Percentiles rank a stretch among this genome's conserved stretches.
Conservation (phyloP, 1,140 invertebrate genomes). For the Cherax quadricarinatus region DNA sequence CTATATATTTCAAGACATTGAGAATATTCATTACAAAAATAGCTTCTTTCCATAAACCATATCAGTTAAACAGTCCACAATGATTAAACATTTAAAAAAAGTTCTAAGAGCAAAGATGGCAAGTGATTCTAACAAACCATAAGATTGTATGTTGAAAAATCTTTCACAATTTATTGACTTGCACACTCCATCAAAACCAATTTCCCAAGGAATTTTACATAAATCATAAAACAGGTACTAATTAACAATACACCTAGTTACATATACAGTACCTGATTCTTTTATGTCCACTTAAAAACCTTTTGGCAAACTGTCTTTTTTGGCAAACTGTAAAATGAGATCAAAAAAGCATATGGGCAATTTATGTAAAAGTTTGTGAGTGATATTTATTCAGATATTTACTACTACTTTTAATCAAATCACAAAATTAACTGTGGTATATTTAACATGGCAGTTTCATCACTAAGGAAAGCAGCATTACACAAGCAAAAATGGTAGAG, state of each 20-base stretch:
- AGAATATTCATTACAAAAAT: slow-evolving; percentile 61
- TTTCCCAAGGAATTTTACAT: not conserved
- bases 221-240: not conserved
- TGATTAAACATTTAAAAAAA: slow-evolving; percentile 16
- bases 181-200: slow-evolving; percentile 10
- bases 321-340: slow-evolving; percentile 12
- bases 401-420: not conserved
- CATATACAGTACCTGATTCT: not conserved
- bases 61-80: slow-evolving; percentile 37
- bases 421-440: too few species aligned
- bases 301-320: slow-evolving; percentile 11
- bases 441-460: too few species aligned
- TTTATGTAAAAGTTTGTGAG: slow-evolving; percentile 29
- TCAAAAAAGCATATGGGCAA: slow-evolving; percentile 11
- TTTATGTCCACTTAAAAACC: not conserved
- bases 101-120: slow-evolving; percentile 22
- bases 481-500: too few species aligned
- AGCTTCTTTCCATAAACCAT: slow-evolving; percentile 51
- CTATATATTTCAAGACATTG: slow-evolving; percentile 54
- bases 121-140: slow-evolving; percentile 2
- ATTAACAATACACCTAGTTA: not conserved
- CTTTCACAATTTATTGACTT: not conserved
- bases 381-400: not conserved
- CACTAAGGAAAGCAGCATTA: slow-evolving; percentile 63
- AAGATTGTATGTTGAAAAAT: not conserved